Percentiles rank a stretch among this genome's conserved stretches.
Conservation (phyloP, 2,888 invertebrate genomes). For the Bibio marci region DNA sequence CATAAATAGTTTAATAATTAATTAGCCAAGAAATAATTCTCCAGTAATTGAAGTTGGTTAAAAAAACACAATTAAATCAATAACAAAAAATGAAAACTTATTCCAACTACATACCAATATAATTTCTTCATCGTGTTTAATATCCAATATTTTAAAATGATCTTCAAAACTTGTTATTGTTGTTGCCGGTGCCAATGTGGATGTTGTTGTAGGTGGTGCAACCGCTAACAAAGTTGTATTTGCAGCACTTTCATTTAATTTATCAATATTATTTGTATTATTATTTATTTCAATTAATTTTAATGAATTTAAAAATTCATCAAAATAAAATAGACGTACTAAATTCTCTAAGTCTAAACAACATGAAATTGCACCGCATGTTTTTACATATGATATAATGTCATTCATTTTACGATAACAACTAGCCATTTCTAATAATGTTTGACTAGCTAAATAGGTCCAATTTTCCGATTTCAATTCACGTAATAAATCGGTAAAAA, state of each 20-base stretch:
- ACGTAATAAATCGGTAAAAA: constrained; percentile 69
- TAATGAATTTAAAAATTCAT: constrained; percentile 60
- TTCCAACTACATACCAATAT: constrained; percentile 27
- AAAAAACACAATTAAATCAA: too few species aligned
- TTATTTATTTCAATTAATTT: constrained; percentile 35
- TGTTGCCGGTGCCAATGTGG: constrained; percentile 17
- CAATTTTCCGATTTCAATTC: constrained; percentile 81
- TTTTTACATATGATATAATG: constrained; percentile 48
- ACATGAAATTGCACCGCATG: constrained; percentile 64
- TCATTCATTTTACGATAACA: constrained; percentile 72
- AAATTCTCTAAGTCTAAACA: constrained; percentile 57
- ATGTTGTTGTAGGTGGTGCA: constrained; percentile 19
- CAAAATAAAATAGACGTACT: constrained; percentile 59
- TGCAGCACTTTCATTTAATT: constrained; percentile 18
- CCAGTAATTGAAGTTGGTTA: too few species aligned
- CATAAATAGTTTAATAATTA: too few species aligned
- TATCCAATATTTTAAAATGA: constrained; percentile 30
- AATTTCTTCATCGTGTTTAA: constrained; percentile 20
- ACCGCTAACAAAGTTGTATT: constrained; percentile 20
- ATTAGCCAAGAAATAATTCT: too few species aligned
- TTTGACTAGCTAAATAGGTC: constrained; percentile 65
- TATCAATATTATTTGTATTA: constrained; percentile 14
- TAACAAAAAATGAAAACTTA: too few species aligned
- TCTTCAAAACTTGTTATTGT: constrained; percentile 21
- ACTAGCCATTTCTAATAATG: constrained; percentile 64